These are phyloP conservation scores for Cheilosia urbana DNA, from an alignment of 2,888 invertebrate genomes.

Conservation along the genomic window DNA sequence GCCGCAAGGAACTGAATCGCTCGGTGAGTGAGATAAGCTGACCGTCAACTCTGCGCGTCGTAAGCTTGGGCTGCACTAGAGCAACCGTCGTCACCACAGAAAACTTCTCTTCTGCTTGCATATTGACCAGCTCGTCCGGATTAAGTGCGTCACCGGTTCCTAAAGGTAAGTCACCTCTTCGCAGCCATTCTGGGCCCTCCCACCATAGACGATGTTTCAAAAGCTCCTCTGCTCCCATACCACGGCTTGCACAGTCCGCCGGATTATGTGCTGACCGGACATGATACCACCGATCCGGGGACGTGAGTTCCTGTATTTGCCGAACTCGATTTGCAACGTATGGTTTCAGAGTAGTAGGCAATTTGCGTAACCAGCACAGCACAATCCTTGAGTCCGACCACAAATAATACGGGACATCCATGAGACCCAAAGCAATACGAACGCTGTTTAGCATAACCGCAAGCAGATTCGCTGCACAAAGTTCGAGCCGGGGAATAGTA, in stretches of 20 bases:
- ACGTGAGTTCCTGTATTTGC: slow-evolving; percentile 24
- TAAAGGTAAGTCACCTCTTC: too few species aligned
- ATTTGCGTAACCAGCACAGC: slow-evolving; percentile 28
- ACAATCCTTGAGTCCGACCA: slow-evolving; percentile 29
- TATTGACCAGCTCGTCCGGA: not conserved
- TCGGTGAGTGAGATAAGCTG: not conserved
- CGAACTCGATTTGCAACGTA: slow-evolving; percentile 23
- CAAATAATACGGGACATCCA: not conserved
- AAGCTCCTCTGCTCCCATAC: not conserved
- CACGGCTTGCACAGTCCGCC: slow-evolving; percentile 1
- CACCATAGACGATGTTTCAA: not conserved
- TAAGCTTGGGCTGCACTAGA: not conserved
- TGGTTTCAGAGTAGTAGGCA: not conserved
- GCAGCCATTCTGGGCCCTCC: not conserved
- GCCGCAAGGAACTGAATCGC: not conserved
- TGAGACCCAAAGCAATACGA: not conserved
- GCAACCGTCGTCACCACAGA: not conserved
- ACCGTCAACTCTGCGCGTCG: not conserved
- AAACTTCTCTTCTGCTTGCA: not conserved
- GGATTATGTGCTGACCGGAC: slow-evolving; percentile 43
- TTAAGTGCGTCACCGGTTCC: not conserved
- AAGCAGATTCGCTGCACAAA: slow-evolving; percentile 26
- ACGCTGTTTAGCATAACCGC: not conserved
- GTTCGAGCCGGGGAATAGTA: slow-evolving; percentile 10
- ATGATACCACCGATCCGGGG: slow-evolving; percentile 68